Conservation (phyloP, 2,113 vertebrate species). For the Marmota monax region DNA sequence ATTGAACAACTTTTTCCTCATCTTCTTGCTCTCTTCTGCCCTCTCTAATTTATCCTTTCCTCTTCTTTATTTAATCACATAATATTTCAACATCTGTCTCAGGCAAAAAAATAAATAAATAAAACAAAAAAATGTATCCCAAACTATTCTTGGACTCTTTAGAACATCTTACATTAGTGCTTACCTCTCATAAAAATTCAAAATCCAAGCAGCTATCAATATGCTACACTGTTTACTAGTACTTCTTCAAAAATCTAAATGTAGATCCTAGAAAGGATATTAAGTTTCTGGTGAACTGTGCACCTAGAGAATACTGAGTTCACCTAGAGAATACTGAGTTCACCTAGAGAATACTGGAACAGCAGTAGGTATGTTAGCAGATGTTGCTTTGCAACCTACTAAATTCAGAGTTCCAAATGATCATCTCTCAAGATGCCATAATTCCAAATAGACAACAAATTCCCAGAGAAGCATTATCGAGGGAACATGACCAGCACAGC, state of each 20-base stretch:
- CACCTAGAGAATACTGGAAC: background rate
- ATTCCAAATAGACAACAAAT: no score
- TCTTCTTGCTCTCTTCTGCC: background rate
- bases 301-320: no score
- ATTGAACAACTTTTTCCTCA: background rate
- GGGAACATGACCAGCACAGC: no score
- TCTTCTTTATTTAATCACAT: background rate
- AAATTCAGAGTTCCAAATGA: no score
- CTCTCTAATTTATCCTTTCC: background rate
- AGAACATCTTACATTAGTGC: background rate
- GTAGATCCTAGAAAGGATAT: background rate
- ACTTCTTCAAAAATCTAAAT: background rate
- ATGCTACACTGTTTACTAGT: background rate
- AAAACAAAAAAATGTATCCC: no score
- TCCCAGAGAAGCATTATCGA: no score
- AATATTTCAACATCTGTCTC: background rate
- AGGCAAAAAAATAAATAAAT: no score
- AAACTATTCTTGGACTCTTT: background rate
- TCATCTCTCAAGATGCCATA: no score
- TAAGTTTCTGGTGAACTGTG: background rate
- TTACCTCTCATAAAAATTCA: background rate
- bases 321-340: background rate
- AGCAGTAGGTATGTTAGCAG: background rate
- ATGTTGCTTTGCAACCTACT: no score
- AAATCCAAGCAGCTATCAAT: background rate